Percentiles rank a stretch among this genome's conserved stretches.
phyloP scores from a whole-genome alignment of 2,888 invertebrate genomes.

The Synanthedon andrenaeformis region DNA sequence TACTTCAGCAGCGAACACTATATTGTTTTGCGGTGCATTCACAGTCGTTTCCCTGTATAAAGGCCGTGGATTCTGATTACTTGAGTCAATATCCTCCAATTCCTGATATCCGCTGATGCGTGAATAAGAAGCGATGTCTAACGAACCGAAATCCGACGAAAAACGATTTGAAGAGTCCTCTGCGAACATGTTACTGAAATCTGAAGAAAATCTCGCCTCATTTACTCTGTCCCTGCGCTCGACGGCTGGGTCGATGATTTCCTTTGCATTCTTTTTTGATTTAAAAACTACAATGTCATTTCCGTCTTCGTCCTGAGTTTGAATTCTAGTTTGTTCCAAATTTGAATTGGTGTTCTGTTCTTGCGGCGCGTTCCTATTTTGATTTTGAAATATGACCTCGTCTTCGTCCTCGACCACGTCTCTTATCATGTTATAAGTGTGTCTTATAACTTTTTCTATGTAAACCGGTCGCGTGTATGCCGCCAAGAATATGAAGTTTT shows the following conservation, averaged over 20 bases:
- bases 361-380: neutral
- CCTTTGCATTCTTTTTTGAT: conserved; percentile 43
- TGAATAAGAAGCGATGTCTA: conserved; percentile 34
- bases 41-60: conserved; percentile 69
- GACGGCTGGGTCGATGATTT: conserved; percentile 47
- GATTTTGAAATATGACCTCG: conserved; percentile 61
- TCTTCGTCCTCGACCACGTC: conserved; percentile 65
- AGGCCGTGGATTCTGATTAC: conserved; percentile 53
- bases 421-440: conserved; percentile 56
- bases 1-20: conserved; percentile 46
- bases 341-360: conserved; percentile 4
- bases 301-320: conserved; percentile 38
- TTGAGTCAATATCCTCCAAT: conserved; percentile 51
- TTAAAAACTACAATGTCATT: conserved; percentile 56
- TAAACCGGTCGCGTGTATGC: conserved; percentile 68
- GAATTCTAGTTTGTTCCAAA: conserved; percentile 7
- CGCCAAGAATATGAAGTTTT: conserved; percentile 66
- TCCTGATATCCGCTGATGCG: conserved; percentile 48
- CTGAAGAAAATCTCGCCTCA: conserved; percentile 39
- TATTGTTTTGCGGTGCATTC: conserved; percentile 41
- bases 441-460: conserved; percentile 53
- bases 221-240: conserved; percentile 33
- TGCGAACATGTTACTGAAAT: conserved; percentile 35
- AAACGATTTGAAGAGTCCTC: conserved; percentile 26
- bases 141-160: conserved; percentile 43